Evolutionary conservation across 1,140 invertebrate species (phyloP).

Genomic region (Leguminivora glycinivorella): DNA sequence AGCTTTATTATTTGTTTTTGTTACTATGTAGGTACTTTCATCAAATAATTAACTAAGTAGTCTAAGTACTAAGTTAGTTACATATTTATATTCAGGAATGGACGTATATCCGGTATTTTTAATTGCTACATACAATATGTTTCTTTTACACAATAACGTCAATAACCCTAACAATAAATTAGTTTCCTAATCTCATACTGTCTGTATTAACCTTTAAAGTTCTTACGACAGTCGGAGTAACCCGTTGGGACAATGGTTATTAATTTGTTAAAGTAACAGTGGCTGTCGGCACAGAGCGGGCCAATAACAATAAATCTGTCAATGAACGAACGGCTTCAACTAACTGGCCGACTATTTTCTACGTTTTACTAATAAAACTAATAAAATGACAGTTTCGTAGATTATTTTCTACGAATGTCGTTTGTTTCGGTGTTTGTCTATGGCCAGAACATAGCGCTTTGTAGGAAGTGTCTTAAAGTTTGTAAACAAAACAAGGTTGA

Average conservation of each 20-base stretch:
- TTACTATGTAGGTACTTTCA: too few relatives aligned
- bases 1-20: too few relatives aligned
- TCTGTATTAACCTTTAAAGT: slow-evolving; percentile 9
- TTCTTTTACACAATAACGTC: too few relatives aligned
- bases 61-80: too few relatives aligned
- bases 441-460: too few relatives aligned
- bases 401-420: neutral
- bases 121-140: too few relatives aligned
- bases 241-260: slow-evolving; percentile 25
- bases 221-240: neutral
- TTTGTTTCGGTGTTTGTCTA: neutral
- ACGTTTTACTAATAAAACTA: neutral
- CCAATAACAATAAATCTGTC: slow-evolving; percentile 59
- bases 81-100: too few relatives aligned
- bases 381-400: neutral
- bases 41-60: too few relatives aligned
- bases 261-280: slow-evolving; percentile 33
- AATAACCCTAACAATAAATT: neutral
- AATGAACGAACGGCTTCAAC: slow-evolving; percentile 31
- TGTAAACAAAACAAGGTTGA: too few relatives aligned
- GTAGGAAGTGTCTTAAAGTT: too few relatives aligned
- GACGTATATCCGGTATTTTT: too few relatives aligned
- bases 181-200: neutral
- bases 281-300: slow-evolving; percentile 18
- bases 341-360: slow-evolving; percentile 5